Percentiles rank a stretch among this genome's conserved stretches.
phyloP scores from a whole-genome alignment of 2,888 invertebrate genomes.

The Epirrhoe alternata region DNA sequence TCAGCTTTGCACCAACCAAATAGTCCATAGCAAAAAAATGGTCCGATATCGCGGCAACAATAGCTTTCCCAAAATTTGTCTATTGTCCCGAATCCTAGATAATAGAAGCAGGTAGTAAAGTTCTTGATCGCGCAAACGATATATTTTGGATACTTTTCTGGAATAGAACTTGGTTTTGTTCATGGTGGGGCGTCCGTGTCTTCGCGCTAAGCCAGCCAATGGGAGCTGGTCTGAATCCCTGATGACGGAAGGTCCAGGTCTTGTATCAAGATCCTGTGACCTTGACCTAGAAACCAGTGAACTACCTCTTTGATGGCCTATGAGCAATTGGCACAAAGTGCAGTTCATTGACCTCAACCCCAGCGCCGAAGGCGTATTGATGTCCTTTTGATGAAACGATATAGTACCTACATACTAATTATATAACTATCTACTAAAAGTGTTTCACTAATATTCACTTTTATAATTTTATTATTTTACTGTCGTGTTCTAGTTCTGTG shows the following conservation, averaged over 20 bases:
- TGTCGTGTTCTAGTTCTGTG: too few species aligned
- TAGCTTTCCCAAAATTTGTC: constrained; percentile 49
- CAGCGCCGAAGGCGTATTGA: constrained; percentile 76
- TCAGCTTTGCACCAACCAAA: constrained; percentile 10
- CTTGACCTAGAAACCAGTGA: constrained; percentile 56
- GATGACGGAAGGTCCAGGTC: constrained; percentile 25
- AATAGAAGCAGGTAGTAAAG: constrained; percentile 65
- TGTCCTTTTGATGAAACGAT: constrained; percentile 67
- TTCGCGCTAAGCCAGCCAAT: constrained; percentile 71
- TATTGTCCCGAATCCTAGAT: constrained; percentile 56
- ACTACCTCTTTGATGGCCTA: constrained; percentile 69
- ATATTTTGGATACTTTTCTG: constrained; percentile 53
- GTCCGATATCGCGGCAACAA: constrained; percentile 50
- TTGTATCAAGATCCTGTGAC: constrained; percentile 43
- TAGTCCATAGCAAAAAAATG: constrained; percentile 26
- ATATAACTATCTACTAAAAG: too few species aligned
- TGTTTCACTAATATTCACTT: too few species aligned
- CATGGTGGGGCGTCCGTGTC: constrained; percentile 71
- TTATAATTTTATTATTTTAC: too few species aligned
- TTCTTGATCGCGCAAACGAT: constrained; percentile 66
- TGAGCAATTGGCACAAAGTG: constrained; percentile 74
- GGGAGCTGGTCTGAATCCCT: constrained; percentile 68
- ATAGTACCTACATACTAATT: too few species aligned
- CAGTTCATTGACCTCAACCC: constrained; percentile 57
- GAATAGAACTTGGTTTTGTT: constrained; percentile 43